Evolutionary conservation across 1,140 invertebrate species (phyloP).

Genomic region (Druon quercuslanigerum): DNA sequence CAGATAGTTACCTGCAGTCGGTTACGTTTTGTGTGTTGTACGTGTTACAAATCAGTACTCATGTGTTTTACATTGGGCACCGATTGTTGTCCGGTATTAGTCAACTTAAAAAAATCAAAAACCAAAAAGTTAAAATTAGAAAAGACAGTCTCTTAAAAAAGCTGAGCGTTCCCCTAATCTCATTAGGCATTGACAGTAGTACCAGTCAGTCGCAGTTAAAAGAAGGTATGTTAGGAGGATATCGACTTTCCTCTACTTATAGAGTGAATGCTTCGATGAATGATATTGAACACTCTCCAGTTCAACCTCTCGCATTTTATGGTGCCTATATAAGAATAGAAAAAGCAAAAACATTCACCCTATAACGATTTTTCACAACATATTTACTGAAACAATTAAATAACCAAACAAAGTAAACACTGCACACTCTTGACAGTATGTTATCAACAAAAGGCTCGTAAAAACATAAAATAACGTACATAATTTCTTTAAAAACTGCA

Average conservation of each 20-base stretch:
- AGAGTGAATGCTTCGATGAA: not conserved
- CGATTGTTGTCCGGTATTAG: conserved; percentile 74
- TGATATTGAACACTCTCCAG: too few species aligned
- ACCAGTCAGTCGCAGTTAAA: not conserved
- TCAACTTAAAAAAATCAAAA: conserved; percentile 75
- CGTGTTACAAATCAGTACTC: conserved; percentile 75
- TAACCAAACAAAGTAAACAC: too few species aligned
- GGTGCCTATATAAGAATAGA: too few species aligned
- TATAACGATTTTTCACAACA: too few species aligned
- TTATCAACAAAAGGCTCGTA: too few species aligned
- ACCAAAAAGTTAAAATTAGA: conserved; percentile 71
- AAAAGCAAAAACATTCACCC: too few species aligned
- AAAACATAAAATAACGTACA: too few species aligned
- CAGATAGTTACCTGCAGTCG: conserved; percentile 70
- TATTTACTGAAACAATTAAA: too few species aligned
- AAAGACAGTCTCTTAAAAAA: conserved; percentile 49
- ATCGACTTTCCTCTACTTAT: not conserved
- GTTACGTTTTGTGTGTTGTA: conserved; percentile 72
- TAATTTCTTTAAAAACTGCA: too few species aligned
- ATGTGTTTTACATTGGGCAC: conserved; percentile 74
- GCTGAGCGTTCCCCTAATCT: conserved; percentile 37
- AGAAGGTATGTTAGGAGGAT: not conserved
- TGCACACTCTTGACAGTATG: too few species aligned
- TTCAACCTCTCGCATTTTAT: too few species aligned
- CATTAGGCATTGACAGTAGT: not conserved